phyloP scores from a whole-genome alignment of 2,888 invertebrate species.

The Troglohyphantes excavatus region DNA sequence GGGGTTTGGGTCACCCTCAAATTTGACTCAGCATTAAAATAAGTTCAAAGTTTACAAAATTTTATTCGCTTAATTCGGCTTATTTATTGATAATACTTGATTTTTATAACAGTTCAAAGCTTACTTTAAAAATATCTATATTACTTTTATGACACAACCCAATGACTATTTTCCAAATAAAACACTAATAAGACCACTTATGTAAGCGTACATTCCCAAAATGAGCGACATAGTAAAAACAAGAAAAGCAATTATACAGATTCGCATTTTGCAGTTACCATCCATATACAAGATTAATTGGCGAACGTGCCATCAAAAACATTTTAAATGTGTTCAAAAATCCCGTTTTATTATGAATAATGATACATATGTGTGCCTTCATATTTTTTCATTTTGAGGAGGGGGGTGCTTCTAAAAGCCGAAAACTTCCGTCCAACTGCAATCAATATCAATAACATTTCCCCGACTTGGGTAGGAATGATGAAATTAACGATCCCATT shows the following conservation, averaged over 20 bases:
- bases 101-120: too few species aligned
- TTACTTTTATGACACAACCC: too few species aligned
- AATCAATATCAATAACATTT: constrained; percentile 1
- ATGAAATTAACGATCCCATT: not conserved
- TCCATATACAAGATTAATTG: not conserved
- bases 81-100: too few species aligned
- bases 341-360: not conserved
- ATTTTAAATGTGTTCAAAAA: not conserved
- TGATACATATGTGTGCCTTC: not conserved
- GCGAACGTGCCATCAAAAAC: not conserved
- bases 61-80: too few species aligned
- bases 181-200: too few species aligned
- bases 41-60: too few species aligned
- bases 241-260: not conserved
- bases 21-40: too few species aligned
- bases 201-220: too few species aligned
- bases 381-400: not conserved
- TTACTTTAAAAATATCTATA: too few species aligned
- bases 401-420: not conserved
- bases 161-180: too few species aligned
- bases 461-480: not conserved
- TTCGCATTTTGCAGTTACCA: not conserved
- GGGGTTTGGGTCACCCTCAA: too few species aligned
- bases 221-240: too few species aligned
- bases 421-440: not conserved